Evolutionary conservation across 2,888 invertebrate species (phyloP).

Genomic region (Sepioteuthis lessoniana): DNA sequence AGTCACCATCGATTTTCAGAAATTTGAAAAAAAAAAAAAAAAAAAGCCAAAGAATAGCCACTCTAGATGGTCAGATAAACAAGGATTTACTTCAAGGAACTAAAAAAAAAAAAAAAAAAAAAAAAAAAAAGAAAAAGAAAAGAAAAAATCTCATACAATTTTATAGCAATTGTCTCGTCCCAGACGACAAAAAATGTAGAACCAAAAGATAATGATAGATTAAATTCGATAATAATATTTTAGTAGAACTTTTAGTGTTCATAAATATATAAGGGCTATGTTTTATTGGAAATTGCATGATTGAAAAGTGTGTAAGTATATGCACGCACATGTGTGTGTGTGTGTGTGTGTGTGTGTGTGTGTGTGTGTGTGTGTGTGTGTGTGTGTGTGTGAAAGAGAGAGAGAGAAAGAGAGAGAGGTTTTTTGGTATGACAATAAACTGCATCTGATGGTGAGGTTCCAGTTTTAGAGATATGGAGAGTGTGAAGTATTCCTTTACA

Average conservation of each 20-base stretch:
- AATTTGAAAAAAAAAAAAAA: not conserved
- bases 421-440: too few species aligned
- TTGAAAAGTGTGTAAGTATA: not conserved
- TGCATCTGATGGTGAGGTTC: too few species aligned
- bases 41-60: not conserved
- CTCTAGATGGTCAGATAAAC: not conserved
- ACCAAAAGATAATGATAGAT: not conserved
- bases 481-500: too few species aligned
- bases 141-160: not conserved
- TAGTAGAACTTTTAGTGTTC: not conserved
- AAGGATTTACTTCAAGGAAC: not conserved
- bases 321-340: not conserved
- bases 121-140: not conserved
- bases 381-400: too few species aligned
- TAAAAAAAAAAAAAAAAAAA: too few species aligned
- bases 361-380: not conserved
- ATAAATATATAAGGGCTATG: too few species aligned
- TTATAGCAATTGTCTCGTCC: not conserved
- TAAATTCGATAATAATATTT: not conserved
- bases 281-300: not conserved
- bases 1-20: not conserved
- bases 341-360: not conserved
- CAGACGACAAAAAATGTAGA: not conserved
- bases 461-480: too few species aligned
- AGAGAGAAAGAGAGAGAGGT: too few species aligned